phyloP scores from a whole-genome alignment of 2,888 invertebrate species.

The Ramazzottius varieornatus region DNA sequence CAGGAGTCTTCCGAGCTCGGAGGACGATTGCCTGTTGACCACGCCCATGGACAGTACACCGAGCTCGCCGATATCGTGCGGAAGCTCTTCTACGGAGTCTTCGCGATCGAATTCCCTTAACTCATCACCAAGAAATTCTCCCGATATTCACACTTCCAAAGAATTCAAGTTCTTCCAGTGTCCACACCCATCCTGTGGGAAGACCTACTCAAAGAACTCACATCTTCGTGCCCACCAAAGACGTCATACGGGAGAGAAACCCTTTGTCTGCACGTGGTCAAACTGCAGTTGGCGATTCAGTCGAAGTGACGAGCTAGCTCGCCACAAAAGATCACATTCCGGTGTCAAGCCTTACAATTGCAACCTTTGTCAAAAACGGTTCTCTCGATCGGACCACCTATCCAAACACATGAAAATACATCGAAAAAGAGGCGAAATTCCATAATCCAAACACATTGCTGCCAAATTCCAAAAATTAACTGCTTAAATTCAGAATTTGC shows the following conservation, averaged over 20 bases:
- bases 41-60: background rate
- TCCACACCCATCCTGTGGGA: conserved; percentile 41
- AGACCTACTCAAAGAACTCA: conserved; percentile 64
- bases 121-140: too few species aligned
- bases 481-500: too few species aligned
- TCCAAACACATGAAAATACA: conserved; percentile 53
- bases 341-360: conserved; percentile 80
- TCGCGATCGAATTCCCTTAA: too few species aligned
- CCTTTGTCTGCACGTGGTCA: conserved; percentile 31
- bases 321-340: conserved; percentile 76
- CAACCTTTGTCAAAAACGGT: conserved; percentile 56
- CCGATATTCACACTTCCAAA: background rate
- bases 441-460: background rate
- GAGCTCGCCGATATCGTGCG: background rate
- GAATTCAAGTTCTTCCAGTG: conserved; percentile 36
- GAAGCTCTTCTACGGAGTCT: background rate
- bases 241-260: conserved; percentile 44
- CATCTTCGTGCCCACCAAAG: conserved; percentile 64
- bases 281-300: conserved; percentile 78
- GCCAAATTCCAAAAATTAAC: too few species aligned
- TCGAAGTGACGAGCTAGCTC: conserved; percentile 53
- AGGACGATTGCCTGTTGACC: background rate
- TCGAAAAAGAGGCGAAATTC: conserved; percentile 14
- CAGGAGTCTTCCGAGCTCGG: too few species aligned
- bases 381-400: conserved; percentile 73